Evolutionary conservation across 2,888 invertebrate species (phyloP).

Genomic region (Autographa pulchrina): DNA sequence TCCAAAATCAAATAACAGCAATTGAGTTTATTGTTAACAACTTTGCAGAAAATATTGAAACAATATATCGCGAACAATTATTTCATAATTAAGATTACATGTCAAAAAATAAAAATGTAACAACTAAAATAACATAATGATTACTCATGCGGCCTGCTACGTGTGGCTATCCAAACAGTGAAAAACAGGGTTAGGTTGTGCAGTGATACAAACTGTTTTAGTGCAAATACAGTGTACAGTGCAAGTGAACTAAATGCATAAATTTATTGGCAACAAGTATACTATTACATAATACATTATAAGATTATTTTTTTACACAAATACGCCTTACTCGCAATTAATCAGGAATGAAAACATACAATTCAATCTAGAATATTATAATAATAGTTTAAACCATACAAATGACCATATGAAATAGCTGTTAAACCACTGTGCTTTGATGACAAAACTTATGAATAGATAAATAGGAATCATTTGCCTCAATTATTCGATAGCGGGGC

Average conservation of each 20-base stretch:
- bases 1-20: too few species aligned
- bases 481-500: not conserved
- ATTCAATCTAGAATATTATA: too few species aligned
- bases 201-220: slow-evolving; percentile 46
- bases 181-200: slow-evolving; percentile 44
- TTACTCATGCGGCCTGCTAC: slow-evolving; percentile 9
- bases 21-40: too few species aligned
- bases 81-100: not conserved
- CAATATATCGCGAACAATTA: not conserved
- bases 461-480: not conserved
- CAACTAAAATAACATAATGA: slow-evolving; percentile 25
- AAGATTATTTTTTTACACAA: not conserved
- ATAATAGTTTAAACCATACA: too few species aligned
- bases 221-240: slow-evolving; percentile 43
- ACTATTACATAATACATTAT: not conserved
- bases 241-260: not conserved
- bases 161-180: slow-evolving; percentile 48
- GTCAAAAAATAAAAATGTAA: not conserved
- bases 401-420: not conserved
- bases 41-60: too few species aligned
- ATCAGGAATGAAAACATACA: too few species aligned
- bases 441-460: not conserved
- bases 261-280: slow-evolving; percentile 47
- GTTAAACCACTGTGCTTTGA: not conserved
- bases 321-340: too few species aligned